Base-by-base conservation (phyloP, 1,140 invertebrate species). In the Euwallacea similis region DNA sequence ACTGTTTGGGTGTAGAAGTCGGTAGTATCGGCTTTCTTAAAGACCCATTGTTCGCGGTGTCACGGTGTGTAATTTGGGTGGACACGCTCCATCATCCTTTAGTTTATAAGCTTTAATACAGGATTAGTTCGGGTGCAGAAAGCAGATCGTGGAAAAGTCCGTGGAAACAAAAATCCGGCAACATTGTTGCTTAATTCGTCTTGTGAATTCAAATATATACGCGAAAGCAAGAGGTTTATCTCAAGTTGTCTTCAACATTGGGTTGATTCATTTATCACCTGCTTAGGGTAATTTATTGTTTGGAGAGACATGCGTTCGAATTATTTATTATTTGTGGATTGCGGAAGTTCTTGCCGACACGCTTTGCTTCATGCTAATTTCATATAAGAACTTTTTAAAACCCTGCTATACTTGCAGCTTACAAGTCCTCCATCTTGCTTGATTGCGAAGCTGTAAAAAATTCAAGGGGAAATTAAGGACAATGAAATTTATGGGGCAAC, bases 31-130 rank as follows among this genome's bases (percentile, higher is more conserved):
- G 3, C n/a, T 63, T 46, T 63, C 61, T 46, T 63, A 63, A 63
- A 63, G 61, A 47, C 7, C 61, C 44, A 47, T 63, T 63, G 61
- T 63, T 63, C 61, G 21, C 61, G 61, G 9, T 47, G 61, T 47
- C 42, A 63, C 61, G 61, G 61, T 63, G 61, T 63, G 42, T 63
- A 63, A 63, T 63, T 63, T 63, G 61, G 61, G 61, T 21, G 61
- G 61, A 44, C 42, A 63, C 61, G 61, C 61, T 63, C 61, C 42
- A 63, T 63, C 61, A 63, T 63, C 9, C 61, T 63, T 63, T 44
- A 63, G 44, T 63, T 47, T 41, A 47, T 63, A 63, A 43, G 42
- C 33, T 61, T 61, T 56, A 13, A 61, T 10, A 61, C 11, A 8
- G 11, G 59, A 61, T 61, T 61, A 61, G 59, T 61, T 43, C 16